Conservation (phyloP, 2,113 vertebrate genomes). For the Istiophorus platypterus region DNA sequence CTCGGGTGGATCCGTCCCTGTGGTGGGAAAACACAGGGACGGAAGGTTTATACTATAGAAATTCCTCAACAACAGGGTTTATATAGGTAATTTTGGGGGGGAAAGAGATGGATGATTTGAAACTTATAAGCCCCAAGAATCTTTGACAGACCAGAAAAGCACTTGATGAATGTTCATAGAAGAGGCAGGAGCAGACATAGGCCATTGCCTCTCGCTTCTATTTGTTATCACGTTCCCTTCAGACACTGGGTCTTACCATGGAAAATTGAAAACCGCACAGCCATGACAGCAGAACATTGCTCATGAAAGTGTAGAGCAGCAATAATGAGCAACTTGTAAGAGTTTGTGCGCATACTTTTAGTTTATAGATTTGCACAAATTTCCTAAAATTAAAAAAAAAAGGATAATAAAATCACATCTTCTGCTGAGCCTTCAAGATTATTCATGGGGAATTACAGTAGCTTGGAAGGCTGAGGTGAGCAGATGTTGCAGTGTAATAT, state of each 20-base stretch:
- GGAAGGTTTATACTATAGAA: constrained; percentile 6
- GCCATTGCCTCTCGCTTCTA: constrained; percentile 48
- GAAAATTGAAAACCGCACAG: constrained; percentile 72
- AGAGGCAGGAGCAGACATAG: constrained; percentile 47
- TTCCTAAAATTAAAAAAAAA: constrained; percentile 55
- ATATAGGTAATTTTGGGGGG: neutral
- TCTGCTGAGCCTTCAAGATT: constrained; percentile 57
- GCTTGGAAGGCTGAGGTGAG: constrained; percentile 62
- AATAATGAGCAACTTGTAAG: constrained; percentile 58
- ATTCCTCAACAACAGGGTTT: neutral
- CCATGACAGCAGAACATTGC: constrained; percentile 65
- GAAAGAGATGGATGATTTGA: constrained; percentile 41
- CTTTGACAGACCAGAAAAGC: constrained; percentile 55
- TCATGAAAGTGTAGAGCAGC: constrained; percentile 52
- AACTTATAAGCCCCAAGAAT: constrained; percentile 35
- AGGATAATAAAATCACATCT: no score
- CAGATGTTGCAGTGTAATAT: constrained; percentile 67
- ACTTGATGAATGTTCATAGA: constrained; percentile 68
- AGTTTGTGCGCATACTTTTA: constrained; percentile 43
- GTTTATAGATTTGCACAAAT: constrained; percentile 30
- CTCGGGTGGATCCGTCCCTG: constrained; percentile 46
- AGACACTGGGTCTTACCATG: constrained; percentile 56
- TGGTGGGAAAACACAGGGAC: constrained; percentile 6
- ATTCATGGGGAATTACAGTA: constrained; percentile 64
- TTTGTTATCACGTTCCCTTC: constrained; percentile 67